Evolutionary conservation across 2,888 invertebrate species (phyloP).

Genomic region (Acrobasis suavella): DNA sequence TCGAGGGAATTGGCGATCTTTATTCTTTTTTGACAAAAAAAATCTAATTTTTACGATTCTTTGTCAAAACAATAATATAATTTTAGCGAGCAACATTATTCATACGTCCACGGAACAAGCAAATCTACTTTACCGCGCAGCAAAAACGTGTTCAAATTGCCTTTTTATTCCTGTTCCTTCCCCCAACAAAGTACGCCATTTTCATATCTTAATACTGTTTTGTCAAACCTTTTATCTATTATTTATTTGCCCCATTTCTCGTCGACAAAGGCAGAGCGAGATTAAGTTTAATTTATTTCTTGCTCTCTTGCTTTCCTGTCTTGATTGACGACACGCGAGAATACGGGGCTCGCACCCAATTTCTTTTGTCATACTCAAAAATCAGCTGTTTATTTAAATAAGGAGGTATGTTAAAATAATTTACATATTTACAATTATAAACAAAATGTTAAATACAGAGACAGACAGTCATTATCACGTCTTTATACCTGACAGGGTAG

Average conservation of each 20-base stretch:
- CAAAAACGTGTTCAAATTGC: constrained; percentile 3
- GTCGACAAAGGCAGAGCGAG: constrained; percentile 12
- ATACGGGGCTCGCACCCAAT: not conserved
- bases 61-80: not conserved
- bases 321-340: constrained; percentile 17
- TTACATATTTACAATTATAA: no score
- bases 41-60: not conserved
- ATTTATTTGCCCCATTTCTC: constrained; percentile 16
- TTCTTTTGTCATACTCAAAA: no score
- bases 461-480: no score
- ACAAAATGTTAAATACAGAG: no score
- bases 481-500: no score
- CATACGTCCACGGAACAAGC: not conserved
- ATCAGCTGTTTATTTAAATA: no score
- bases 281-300: constrained; percentile 19
- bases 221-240: constrained; percentile 19
- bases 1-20: no score
- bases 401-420: no score
- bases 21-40: no score
- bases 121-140: not conserved
- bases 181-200: constrained; percentile 8
- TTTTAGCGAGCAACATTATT: not conserved
- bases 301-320: constrained; percentile 9
- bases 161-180: not conserved
- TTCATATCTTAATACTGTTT: constrained; percentile 17